Conservation (phyloP, 2,113 vertebrate genomes). For the Lethenteron reissneri region DNA sequence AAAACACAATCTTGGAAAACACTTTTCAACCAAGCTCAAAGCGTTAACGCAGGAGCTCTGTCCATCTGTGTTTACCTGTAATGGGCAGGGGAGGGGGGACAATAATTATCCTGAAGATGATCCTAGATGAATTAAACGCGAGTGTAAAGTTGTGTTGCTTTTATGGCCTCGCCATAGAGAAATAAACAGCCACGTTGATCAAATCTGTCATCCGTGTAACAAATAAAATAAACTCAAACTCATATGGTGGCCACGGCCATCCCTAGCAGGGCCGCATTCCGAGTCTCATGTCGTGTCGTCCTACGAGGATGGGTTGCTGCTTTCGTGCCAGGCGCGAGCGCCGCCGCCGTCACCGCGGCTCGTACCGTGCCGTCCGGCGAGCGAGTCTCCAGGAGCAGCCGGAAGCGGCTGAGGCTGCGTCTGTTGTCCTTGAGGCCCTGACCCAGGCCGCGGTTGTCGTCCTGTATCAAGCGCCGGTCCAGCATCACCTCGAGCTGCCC, state of each 20-base stretch:
- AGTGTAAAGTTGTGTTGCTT: too few relatives aligned
- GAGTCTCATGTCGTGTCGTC: neutral
- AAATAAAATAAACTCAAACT: neutral
- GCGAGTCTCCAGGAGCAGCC: slow-evolving; percentile 57
- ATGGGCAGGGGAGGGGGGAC: too few relatives aligned
- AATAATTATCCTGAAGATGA: too few relatives aligned
- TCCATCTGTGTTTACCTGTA: too few relatives aligned
- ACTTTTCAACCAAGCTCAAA: too few relatives aligned
- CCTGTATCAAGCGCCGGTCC: slow-evolving; percentile 83
- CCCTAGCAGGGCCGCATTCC: neutral
- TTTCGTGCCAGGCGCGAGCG: neutral
- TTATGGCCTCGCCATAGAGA: too few relatives aligned
- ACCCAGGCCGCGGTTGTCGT: slow-evolving; percentile 84
- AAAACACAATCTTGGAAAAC: too few relatives aligned
- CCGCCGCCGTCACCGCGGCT: neutral
- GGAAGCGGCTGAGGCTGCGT: slow-evolving; percentile 52
- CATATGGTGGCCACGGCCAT: neutral
- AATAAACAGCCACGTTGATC: too few relatives aligned
- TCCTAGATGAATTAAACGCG: too few relatives aligned
- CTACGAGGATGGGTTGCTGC: neutral
- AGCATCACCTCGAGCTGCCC: slow-evolving; percentile 85
- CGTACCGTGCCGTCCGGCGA: slow-evolving; percentile 33
- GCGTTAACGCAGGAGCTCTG: too few relatives aligned
- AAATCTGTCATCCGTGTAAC: neutral
- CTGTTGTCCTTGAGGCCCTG: slow-evolving; percentile 97